A percentile compares a stretch with the other conserved stretches of the same genome.
Evolutionary conservation across 2,888 invertebrate genomes (phyloP).

Genomic region (Rhaphigaster nebulosa): DNA sequence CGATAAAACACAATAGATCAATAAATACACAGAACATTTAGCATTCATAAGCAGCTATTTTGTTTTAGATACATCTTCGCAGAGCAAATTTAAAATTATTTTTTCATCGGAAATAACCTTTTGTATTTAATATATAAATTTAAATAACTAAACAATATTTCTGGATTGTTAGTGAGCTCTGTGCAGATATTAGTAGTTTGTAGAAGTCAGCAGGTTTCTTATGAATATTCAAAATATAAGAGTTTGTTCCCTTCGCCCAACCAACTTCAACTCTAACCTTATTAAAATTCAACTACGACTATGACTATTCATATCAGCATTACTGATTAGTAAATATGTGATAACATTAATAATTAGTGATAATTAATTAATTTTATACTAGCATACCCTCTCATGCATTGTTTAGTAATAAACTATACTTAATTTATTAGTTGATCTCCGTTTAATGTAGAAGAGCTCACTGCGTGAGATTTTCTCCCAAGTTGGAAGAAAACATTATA

Average conservation of each 20-base stretch:
- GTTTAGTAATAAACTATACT: too few species aligned
- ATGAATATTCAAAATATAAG: background rate
- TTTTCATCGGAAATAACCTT: background rate
- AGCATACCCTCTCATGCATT: background rate
- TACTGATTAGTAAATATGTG: background rate
- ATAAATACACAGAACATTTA: too few species aligned
- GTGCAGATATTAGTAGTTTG: background rate
- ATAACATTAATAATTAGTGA: background rate
- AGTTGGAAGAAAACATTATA: too few species aligned
- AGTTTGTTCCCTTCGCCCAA: background rate
- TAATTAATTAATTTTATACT: background rate
- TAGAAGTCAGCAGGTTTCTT: background rate
- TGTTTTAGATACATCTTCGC: too few species aligned
- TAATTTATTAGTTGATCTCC: too few species aligned
- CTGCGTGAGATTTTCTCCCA: too few species aligned
- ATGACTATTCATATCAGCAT: background rate
- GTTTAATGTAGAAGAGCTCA: too few species aligned
- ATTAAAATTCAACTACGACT: background rate
- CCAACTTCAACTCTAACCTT: background rate
- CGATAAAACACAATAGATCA: too few species aligned
- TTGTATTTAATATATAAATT: background rate
- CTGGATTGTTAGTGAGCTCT: background rate
- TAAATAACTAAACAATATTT: background rate
- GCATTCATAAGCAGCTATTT: too few species aligned
- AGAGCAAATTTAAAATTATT: background rate